A percentile compares a stretch with the other conserved stretches of the same genome.
These are phyloP conservation scores for Rutilus rutilus DNA, from an alignment of 2,113 vertebrate genomes.

Conservation along the genomic window DNA sequence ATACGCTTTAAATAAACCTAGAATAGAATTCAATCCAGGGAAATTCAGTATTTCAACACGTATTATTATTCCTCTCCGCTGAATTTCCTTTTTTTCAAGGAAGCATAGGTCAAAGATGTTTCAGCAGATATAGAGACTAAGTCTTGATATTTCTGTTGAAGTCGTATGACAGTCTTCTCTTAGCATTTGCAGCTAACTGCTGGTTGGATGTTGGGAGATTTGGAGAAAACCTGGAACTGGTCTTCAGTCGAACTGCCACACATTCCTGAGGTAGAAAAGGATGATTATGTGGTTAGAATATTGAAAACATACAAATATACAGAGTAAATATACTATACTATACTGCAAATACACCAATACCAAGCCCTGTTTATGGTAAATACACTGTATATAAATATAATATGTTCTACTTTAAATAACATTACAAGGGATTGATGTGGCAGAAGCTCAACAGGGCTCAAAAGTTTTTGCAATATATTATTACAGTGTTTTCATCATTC, in stretches of 20 bases:
- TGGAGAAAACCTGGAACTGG: conserved; percentile 66
- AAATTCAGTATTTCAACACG: neutral
- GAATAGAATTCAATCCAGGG: conserved; percentile 14
- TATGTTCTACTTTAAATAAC: neutral
- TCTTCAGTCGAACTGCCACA: conserved; percentile 25
- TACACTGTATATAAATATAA: neutral
- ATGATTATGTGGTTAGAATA: neutral
- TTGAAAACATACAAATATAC: neutral
- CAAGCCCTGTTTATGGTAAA: neutral
- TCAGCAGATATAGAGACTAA: conserved; percentile 44
- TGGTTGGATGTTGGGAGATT: conserved; percentile 68
- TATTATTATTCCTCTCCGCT: conserved; percentile 1
- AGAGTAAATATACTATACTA: neutral
- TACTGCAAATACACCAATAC: no score
- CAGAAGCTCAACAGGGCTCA: neutral
- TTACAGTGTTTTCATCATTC: neutral
- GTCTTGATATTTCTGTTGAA: conserved; percentile 69
- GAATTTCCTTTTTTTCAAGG: conserved; percentile 9
- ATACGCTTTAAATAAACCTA: conserved; percentile 13
- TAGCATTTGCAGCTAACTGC: conserved; percentile 64
- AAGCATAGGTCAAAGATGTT: conserved; percentile 18
- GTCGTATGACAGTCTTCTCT: conserved; percentile 74
- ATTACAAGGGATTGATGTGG: neutral
- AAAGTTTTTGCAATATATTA: neutral
- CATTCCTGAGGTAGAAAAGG: conserved; percentile 21